Evolutionary conservation across 2,888 invertebrate genomes (phyloP).

Genomic region (Lepas anatifera): DNA sequence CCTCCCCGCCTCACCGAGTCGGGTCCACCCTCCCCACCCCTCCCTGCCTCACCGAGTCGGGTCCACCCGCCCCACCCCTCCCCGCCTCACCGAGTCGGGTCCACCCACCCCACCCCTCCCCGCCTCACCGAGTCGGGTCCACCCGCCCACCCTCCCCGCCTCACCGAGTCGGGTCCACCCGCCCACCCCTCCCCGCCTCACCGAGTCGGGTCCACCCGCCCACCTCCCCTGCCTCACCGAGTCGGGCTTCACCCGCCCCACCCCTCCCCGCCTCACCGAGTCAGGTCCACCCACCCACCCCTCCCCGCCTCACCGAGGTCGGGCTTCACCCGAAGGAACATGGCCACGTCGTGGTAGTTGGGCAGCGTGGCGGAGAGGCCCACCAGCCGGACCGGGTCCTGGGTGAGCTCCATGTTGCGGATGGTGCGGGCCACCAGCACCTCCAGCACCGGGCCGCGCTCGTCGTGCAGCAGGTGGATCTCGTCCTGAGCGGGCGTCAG

Average conservation of each 20-base stretch:
- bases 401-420: constrained; percentile 47
- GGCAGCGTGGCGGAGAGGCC: constrained; percentile 95
- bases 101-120: constrained; percentile 45
- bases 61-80: no score
- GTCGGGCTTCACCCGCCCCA: background rate
- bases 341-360: constrained; percentile 94
- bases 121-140: no score
- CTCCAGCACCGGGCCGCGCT: constrained; percentile 93
- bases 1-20: no score
- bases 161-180: no score
- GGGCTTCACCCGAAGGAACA: constrained; percentile 78
- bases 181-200: background rate
- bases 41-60: no score
- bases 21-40: no score
- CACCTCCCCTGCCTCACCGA: no score
- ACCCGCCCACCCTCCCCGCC: no score
- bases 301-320: constrained; percentile 54
- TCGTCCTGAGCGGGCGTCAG: constrained; percentile 48
- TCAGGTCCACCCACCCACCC: no score
- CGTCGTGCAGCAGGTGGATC: constrained; percentile 95
- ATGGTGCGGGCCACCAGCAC: constrained; percentile 84
- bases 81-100: background rate
- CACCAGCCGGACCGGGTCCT: constrained; percentile 69
- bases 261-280: no score
- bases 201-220: no score